These are phyloP conservation scores for Gnathonemus echidnorhynchus DNA, from an alignment of 2,113 vertebrate species.

Conservation along the genomic window DNA sequence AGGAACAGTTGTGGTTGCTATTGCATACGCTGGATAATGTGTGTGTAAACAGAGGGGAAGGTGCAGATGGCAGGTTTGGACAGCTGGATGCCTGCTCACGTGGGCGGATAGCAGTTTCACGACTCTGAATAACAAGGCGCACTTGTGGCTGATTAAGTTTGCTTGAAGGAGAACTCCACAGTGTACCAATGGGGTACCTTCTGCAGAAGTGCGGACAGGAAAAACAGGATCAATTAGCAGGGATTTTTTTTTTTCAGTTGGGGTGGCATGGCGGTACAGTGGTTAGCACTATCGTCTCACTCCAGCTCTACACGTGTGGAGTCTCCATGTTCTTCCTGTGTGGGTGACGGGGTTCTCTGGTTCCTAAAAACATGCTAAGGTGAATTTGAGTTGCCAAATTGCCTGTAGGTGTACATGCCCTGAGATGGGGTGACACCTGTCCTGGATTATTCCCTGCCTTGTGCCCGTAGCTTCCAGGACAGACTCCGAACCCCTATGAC, in stretches of 20 bases:
- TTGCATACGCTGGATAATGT: neutral
- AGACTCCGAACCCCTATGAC: neutral
- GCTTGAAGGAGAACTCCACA: neutral
- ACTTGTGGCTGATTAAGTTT: neutral
- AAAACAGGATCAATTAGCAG: neutral
- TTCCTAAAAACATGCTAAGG: neutral
- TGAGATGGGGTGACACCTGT: neutral
- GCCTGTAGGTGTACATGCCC: neutral
- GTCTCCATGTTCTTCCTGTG: neutral
- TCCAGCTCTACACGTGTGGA: neutral
- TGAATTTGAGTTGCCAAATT: neutral
- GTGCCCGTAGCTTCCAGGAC: neutral
- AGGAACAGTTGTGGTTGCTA: neutral
- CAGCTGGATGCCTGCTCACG: neutral
- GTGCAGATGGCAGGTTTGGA: neutral
- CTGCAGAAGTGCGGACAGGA: neutral
- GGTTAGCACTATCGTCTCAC: neutral
- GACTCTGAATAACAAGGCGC: neutral
- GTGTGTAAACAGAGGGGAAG: neutral
- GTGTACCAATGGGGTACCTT: neutral
- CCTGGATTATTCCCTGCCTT: neutral
- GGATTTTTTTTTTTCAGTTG: neutral
- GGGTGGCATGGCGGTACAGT: neutral
- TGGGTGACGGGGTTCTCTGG: neutral
- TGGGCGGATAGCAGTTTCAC: neutral